Percentiles rank a stretch among this genome's conserved stretches.
Conservation (phyloP, 2,113 vertebrate species). For the Triplophysa dalaica region DNA sequence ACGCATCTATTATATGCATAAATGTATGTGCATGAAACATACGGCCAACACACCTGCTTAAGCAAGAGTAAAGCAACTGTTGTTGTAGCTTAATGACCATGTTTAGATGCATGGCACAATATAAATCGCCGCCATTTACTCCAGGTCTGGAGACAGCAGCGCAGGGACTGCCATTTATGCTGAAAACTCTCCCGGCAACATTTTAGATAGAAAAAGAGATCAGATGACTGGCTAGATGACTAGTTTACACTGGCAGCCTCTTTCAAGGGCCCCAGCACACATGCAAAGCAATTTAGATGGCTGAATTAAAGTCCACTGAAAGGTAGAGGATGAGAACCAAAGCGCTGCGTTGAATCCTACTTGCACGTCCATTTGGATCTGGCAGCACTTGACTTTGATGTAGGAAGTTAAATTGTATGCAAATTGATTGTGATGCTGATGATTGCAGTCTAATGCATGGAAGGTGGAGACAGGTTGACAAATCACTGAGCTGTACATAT, state of each 20-base stretch:
- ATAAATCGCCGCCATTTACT: not conserved
- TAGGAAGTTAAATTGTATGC: slow-evolving; percentile 34
- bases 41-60: not conserved
- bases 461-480: not conserved
- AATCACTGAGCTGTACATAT: not conserved
- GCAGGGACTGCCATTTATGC: not conserved
- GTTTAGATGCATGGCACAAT: slow-evolving; percentile 38
- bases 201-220: slow-evolving; percentile 33
- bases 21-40: slow-evolving; percentile 1
- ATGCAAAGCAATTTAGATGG: slow-evolving; percentile 1
- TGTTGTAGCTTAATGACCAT: slow-evolving; percentile 15
- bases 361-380: not conserved
- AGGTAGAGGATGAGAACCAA: not conserved
- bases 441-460: slow-evolving; percentile 24
- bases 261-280: slow-evolving; percentile 11
- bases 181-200: slow-evolving; percentile 14
- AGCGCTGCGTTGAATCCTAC: not conserved
- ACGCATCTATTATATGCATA: too few species aligned
- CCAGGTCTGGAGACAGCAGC: slow-evolving; percentile 1
- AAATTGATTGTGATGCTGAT: slow-evolving; percentile 31
- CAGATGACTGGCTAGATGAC: slow-evolving; percentile 1
- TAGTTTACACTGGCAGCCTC: slow-evolving; percentile 16
- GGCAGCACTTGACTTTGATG: slow-evolving; percentile 16
- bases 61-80: not conserved
- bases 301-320: slow-evolving; percentile 10